Conservation (phyloP, 2,113 vertebrate species). For the Suncus etruscus region DNA sequence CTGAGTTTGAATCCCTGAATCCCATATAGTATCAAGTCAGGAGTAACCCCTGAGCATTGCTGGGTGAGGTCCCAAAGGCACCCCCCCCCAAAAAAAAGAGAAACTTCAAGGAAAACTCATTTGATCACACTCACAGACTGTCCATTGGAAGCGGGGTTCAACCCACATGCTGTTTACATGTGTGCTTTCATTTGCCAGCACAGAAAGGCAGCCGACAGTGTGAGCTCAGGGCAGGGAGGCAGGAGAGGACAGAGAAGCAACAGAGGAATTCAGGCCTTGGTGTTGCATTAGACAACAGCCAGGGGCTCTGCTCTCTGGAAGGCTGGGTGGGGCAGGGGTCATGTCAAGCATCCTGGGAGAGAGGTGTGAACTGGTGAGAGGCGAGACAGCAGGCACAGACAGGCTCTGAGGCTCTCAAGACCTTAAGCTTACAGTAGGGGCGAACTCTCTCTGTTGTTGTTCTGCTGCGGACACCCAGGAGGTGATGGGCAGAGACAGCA, state of each 20-base stretch:
- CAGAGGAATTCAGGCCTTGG: neutral
- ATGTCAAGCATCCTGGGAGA: neutral
- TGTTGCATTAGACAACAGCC: neutral
- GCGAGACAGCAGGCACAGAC: neutral
- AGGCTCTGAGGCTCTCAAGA: neutral
- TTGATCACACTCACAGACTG: neutral
- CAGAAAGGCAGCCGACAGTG: neutral
- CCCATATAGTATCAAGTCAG: too few relatives aligned
- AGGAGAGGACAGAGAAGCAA: neutral
- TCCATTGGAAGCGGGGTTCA: neutral
- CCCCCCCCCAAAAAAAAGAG: neutral
- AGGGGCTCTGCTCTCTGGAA: neutral
- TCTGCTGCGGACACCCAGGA: neutral
- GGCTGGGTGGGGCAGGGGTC: neutral
- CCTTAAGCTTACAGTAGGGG: neutral
- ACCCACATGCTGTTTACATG: neutral
- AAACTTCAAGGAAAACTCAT: conserved; percentile 27
- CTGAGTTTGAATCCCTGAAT: too few relatives aligned
- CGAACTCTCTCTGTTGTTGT: accelerated
- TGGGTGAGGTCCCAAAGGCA: too few relatives aligned
- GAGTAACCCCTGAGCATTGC: too few relatives aligned
- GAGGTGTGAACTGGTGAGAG: neutral
- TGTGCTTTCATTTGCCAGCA: neutral
- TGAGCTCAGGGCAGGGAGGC: neutral
- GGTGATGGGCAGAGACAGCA: conserved; percentile 27